A percentile compares a stretch with the other conserved stretches of the same genome.
Evolutionary conservation across 2,797 vertebrate genomes (phyloP).

Genomic region (Oreochromis mossambicus): DNA sequence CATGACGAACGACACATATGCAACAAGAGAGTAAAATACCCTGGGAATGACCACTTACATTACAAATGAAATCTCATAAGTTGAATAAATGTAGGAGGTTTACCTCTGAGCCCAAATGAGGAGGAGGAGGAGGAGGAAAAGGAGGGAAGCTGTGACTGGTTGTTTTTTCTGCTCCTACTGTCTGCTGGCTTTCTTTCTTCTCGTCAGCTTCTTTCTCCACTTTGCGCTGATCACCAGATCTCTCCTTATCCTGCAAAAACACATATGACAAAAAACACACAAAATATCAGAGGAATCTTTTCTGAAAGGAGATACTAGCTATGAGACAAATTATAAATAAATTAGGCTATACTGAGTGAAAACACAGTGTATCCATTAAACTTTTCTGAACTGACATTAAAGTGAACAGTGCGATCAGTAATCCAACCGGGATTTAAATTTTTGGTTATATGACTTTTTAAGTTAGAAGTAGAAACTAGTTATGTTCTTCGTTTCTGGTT

Average conservation of each 20-base stretch:
- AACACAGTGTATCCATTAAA: not conserved
- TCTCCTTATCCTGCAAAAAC: conserved; percentile 13
- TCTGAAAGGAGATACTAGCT: not conserved
- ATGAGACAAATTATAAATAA: not conserved
- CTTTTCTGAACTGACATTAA: not conserved
- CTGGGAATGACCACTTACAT: not conserved
- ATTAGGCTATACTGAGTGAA: not conserved
- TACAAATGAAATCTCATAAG: not conserved
- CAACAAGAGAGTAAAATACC: no score
- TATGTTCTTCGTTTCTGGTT: not conserved
- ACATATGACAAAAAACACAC: not conserved
- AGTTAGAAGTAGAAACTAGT: not conserved
- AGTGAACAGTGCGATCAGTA: not conserved
- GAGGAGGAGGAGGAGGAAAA: conserved; percentile 42
- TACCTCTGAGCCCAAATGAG: not conserved
- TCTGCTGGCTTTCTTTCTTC: not conserved
- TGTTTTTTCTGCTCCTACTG: conserved; percentile 7
- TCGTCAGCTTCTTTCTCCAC: not conserved
- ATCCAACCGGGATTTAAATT: not conserved
- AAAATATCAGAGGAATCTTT: not conserved
- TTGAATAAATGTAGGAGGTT: not conserved
- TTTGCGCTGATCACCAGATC: not conserved
- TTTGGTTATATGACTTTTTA: not conserved
- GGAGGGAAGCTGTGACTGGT: conserved; percentile 4
- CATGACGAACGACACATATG: no score